phyloP scores from a whole-genome alignment of 2,888 invertebrate genomes.

The Ferrisia virgata region DNA sequence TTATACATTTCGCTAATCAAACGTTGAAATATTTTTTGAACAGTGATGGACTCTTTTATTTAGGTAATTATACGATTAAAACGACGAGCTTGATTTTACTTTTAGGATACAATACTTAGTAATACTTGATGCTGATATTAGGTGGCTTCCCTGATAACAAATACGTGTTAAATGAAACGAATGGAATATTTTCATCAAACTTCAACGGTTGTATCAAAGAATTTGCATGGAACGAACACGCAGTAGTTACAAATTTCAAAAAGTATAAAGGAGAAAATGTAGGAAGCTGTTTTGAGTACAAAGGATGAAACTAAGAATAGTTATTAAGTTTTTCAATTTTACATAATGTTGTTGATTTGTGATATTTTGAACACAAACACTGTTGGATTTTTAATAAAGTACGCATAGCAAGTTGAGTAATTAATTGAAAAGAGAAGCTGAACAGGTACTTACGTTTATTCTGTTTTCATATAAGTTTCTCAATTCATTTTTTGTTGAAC shows the following conservation, averaged over 20 bases:
- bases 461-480: not conserved
- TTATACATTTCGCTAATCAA: conserved; percentile 48
- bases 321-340: not conserved
- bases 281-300: conserved; percentile 51
- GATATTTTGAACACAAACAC: not conserved
- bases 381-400: not conserved
- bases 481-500: too few species aligned
- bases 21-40: conserved; percentile 49
- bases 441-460: not conserved
- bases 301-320: too few species aligned
- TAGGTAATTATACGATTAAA: conserved; percentile 51
- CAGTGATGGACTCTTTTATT: conserved; percentile 54
- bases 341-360: not conserved
- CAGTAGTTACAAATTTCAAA: conserved; percentile 58
- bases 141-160: conserved; percentile 54
- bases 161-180: conserved; percentile 52
- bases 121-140: conserved; percentile 46
- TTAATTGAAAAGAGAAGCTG: not conserved
- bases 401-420: not conserved
- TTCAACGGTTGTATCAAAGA: conserved; percentile 57
- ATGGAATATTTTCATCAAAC: conserved; percentile 53
- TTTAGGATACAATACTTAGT: too few species aligned
- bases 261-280: conserved; percentile 61
- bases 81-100: too few species aligned
- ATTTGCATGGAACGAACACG: conserved; percentile 54